A percentile compares a stretch with the other conserved stretches of the same genome.
These are phyloP conservation scores for Pristionchus maxplancki DNA, from an alignment of 2,888 invertebrate genomes.

Conservation along the genomic window DNA sequence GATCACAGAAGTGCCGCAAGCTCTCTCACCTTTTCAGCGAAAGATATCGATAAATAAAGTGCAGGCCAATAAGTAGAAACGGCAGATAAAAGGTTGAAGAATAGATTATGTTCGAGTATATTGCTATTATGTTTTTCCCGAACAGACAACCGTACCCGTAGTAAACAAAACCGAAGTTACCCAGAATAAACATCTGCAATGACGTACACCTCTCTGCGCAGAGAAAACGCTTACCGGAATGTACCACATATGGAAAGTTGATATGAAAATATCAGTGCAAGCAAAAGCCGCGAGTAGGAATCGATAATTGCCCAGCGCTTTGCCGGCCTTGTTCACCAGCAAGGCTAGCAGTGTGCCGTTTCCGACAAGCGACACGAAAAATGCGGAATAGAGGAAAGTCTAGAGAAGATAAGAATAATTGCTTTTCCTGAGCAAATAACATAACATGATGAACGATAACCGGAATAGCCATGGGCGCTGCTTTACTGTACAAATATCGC, in stretches of 20 bases:
- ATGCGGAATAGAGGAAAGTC: background rate
- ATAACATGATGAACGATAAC: background rate
- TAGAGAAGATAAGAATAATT: background rate
- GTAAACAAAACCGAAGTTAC: background rate
- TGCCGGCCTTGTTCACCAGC: background rate
- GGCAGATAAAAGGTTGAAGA: background rate
- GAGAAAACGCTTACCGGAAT: background rate
- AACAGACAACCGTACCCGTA: background rate
- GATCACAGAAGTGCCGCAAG: too few species aligned
- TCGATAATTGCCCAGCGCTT: background rate
- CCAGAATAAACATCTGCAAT: constrained; percentile 2
- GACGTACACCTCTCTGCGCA: too few species aligned
- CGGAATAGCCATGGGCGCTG: background rate
- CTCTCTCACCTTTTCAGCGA: background rate
- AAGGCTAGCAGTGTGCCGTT: background rate
- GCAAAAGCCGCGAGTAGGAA: background rate
- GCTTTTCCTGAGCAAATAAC: background rate
- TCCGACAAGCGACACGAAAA: background rate
- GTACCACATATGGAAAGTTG: background rate
- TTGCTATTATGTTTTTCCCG: background rate
- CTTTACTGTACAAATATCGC: background rate
- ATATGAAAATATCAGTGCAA: background rate
- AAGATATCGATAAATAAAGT: background rate
- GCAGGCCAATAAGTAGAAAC: background rate
- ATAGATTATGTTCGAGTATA: background rate